A percentile compares a stretch with the other conserved stretches of the same genome.
Conservation (phyloP, 2,888 invertebrate species). For the Euclidia mi region DNA sequence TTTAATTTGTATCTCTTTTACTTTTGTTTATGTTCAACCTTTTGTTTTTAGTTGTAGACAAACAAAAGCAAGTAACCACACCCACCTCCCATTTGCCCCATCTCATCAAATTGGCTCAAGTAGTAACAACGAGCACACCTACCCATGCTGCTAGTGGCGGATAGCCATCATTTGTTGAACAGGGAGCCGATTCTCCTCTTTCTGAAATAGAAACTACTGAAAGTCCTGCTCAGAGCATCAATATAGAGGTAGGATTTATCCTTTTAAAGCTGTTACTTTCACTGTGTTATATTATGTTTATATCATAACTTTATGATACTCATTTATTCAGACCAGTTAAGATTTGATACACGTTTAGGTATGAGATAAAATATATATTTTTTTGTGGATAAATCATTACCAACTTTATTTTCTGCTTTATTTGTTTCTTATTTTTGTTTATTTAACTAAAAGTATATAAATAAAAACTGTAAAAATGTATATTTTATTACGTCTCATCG, state of each 20-base stretch:
- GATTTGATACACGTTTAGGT: too few relatives aligned
- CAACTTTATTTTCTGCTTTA: too few relatives aligned
- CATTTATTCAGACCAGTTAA: too few relatives aligned
- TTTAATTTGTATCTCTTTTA: too few relatives aligned
- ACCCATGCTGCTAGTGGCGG: constrained; percentile 73
- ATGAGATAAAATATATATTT: too few relatives aligned
- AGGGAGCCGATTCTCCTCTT: constrained; percentile 81
- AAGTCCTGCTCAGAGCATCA: constrained; percentile 75
- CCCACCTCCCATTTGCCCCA: constrained; percentile 78
- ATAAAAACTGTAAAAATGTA: constrained; percentile 3
- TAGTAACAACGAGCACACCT: constrained; percentile 83
- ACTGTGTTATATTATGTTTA: too few relatives aligned
- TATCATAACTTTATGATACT: too few relatives aligned
- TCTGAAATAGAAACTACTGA: constrained; percentile 84
- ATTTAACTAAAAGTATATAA: background rate
- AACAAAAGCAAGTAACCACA: constrained; percentile 75
- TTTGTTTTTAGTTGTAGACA: constrained; percentile 58
- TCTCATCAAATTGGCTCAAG: constrained; percentile 71
- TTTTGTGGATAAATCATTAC: too few relatives aligned
- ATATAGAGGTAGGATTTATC: constrained; percentile 76
- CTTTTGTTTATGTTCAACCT: too few relatives aligned
- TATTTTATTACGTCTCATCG: too few relatives aligned
- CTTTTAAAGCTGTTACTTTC: too few relatives aligned
- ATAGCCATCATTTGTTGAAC: constrained; percentile 80
- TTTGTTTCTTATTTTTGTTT: too few relatives aligned